Conservation (phyloP, 1,140 invertebrate species). For the Philotrypesis tridentata region DNA sequence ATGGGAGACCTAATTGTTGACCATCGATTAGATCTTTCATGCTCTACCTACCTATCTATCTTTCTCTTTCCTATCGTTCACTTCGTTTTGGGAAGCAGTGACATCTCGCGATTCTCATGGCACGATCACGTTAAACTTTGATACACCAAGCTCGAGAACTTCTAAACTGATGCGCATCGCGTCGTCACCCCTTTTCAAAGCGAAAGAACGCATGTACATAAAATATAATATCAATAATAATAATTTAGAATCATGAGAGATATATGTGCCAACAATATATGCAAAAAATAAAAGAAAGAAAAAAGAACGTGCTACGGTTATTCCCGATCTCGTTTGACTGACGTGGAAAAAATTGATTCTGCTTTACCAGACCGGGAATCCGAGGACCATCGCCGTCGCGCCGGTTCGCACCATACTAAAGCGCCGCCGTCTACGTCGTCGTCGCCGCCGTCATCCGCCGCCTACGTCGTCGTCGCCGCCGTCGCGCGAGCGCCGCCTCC, state of each 20-base stretch:
- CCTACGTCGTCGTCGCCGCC: constrained; percentile 41
- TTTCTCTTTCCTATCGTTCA: constrained; percentile 11
- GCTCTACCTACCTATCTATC: constrained; percentile 11
- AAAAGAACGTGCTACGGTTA: constrained; percentile 51
- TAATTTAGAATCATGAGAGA: constrained; percentile 4
- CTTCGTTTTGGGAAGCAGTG: constrained; percentile 31
- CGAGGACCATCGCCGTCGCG: constrained; percentile 84
- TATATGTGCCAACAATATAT: constrained; percentile 27
- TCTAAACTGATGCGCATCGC: background rate
- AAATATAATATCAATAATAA: constrained; percentile 7
- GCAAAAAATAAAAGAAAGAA: constrained; percentile 37
- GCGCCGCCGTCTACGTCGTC: constrained; percentile 56
- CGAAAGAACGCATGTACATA: constrained; percentile 9
- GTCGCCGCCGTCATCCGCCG: constrained; percentile 57
- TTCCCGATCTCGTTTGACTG: constrained; percentile 64
- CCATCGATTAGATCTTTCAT: constrained; percentile 30
- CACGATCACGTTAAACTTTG: background rate
- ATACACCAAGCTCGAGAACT: background rate
- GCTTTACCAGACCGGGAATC: constrained; percentile 78
- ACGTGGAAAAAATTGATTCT: constrained; percentile 66
- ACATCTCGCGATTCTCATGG: background rate
- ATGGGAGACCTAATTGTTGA: constrained; percentile 22
- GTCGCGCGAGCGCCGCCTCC: constrained; percentile 44
- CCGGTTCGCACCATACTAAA: constrained; percentile 87
- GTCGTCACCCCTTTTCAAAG: constrained; percentile 17